Conservation (phyloP, 2,113 vertebrate species). For the Panthera uncia region DNA sequence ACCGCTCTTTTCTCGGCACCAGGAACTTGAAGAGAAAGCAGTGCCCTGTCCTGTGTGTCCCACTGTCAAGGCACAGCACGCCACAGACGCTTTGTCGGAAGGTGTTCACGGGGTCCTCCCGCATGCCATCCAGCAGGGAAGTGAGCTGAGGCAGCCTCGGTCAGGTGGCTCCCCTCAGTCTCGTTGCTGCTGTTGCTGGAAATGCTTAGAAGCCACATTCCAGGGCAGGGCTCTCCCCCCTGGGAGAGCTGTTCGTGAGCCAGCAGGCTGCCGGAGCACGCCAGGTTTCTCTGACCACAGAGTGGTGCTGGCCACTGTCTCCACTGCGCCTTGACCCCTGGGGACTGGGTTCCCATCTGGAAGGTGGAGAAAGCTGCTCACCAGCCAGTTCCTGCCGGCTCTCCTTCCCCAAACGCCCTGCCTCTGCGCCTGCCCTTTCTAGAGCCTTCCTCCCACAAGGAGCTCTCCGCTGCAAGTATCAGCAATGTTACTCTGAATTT, state of each 20-base stretch:
- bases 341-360: conserved; percentile 61
- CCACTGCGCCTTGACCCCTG: conserved; percentile 78
- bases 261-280: conserved; percentile 55
- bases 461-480: conserved; percentile 88
- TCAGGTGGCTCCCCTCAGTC: not conserved
- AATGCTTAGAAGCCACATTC: not conserved
- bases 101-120: conserved; percentile 80
- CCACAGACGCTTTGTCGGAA: conserved; percentile 70
- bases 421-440: conserved; percentile 76
- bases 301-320: conserved; percentile 72
- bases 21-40: conserved; percentile 92
- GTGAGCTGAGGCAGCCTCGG: conserved; percentile 39
- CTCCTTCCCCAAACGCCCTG: conserved; percentile 71
- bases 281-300: conserved; percentile 50
- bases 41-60: conserved; percentile 82
- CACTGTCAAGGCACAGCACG: conserved; percentile 81
- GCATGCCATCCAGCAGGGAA: conserved; percentile 77
- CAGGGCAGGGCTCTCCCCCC: not conserved
- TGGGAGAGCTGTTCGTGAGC: conserved; percentile 63
- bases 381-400: conserved; percentile 80
- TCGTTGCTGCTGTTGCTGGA: conserved; percentile 2
- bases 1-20: conserved; percentile 87
- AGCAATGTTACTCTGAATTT: conserved; percentile 89
- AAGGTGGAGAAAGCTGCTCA: conserved; percentile 77
- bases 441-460: conserved; percentile 88